Conservation (phyloP, 35 echinoderm and acorn worm species). For the Stichopus chloronotus region DNA sequence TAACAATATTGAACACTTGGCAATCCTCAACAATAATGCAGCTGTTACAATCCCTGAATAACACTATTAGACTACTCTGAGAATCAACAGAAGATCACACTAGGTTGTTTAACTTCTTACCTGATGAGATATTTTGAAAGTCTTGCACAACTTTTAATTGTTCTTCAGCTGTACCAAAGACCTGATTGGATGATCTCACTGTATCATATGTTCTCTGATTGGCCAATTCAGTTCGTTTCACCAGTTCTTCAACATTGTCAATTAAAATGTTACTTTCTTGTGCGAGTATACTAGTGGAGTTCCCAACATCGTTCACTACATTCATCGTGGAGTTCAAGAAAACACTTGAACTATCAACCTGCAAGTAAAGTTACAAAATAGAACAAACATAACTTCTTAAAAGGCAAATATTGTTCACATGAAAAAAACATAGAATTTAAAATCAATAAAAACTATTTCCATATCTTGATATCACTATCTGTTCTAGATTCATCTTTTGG, state of each 20-base stretch:
- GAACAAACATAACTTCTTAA: background rate
- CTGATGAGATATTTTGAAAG: constrained; percentile 62
- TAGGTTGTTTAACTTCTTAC: background rate
- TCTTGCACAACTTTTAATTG: constrained; percentile 46
- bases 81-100: too few species aligned
- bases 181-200: constrained; percentile 24
- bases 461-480: too few species aligned
- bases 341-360: constrained; percentile 50
- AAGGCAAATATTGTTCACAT: too few species aligned
- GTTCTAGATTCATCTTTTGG: too few species aligned
- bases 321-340: background rate
- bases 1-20: too few species aligned
- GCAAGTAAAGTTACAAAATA: background rate
- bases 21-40: too few species aligned
- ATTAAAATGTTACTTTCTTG: constrained; percentile 51
- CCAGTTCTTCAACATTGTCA: constrained; percentile 33
- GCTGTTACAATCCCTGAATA: too few species aligned
- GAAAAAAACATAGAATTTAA: too few species aligned
- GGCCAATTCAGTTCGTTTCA: constrained; percentile 57
- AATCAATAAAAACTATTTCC: too few species aligned
- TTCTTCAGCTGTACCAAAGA: constrained; percentile 70
- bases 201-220: constrained; percentile 51
- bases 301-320: constrained; percentile 18
- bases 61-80: too few species aligned
- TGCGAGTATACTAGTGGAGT: constrained; percentile 28